A percentile compares a stretch with the other conserved stretches of the same genome.
Evolutionary conservation across 2,888 invertebrate species (phyloP).

Genomic region (Tanypteryx hageni): DNA sequence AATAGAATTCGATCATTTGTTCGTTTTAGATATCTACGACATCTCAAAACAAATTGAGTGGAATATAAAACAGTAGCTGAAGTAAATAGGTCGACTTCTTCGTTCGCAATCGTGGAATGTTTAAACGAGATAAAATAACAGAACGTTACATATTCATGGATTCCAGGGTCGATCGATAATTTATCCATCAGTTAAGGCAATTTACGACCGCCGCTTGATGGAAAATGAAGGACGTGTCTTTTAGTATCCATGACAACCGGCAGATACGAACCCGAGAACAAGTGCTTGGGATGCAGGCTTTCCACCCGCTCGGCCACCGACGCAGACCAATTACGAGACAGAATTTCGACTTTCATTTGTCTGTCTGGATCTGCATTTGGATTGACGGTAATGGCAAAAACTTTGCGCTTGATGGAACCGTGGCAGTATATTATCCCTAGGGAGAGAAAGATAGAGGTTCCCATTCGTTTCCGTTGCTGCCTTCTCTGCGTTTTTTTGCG

Average conservation of each 20-base stretch:
- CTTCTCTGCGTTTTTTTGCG: neutral
- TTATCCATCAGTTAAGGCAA: conserved; percentile 14
- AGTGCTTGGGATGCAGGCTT: neutral
- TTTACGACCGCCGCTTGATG: neutral
- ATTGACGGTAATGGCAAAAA: conserved; percentile 37
- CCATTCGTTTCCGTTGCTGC: neutral
- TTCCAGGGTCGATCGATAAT: neutral
- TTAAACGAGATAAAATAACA: too few species aligned
- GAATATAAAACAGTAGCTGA: too few species aligned
- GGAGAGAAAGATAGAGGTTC: neutral
- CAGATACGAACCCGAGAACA: neutral
- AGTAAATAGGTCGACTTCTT: too few species aligned
- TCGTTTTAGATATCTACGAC: too few species aligned
- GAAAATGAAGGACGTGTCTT: conserved; percentile 20
- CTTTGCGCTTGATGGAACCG: conserved; percentile 7
- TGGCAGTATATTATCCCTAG: neutral
- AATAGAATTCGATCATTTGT: too few species aligned
- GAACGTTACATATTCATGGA: neutral
- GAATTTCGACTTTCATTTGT: conserved; percentile 57
- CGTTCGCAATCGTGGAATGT: too few species aligned
- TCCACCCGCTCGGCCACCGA: neutral
- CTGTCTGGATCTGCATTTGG: conserved; percentile 42
- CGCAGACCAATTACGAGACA: conserved; percentile 27
- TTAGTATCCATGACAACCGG: too few species aligned
- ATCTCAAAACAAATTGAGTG: too few species aligned